phyloP scores from a whole-genome alignment of 2,113 vertebrate genomes.

The Carassius carassius region DNA sequence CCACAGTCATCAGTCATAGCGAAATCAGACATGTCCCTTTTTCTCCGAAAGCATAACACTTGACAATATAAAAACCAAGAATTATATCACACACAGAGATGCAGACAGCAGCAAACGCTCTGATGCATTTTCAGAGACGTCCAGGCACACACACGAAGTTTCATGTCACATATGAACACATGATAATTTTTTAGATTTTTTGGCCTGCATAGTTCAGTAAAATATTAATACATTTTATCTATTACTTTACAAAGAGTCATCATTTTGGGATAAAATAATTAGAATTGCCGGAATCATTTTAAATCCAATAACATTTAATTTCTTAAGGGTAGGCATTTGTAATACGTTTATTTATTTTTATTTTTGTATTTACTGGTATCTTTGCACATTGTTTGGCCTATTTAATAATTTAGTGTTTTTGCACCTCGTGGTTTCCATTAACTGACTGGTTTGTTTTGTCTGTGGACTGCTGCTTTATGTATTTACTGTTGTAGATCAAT shows the following conservation, averaged over 20 bases:
- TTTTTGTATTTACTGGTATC: background rate
- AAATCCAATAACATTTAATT: background rate
- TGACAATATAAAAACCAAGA: conserved; percentile 33
- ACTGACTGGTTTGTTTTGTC: conserved; percentile 9
- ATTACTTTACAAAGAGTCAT: background rate
- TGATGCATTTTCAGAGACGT: background rate
- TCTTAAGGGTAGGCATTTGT: background rate
- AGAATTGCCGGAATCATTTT: background rate
- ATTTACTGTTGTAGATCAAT: background rate
- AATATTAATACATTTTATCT: too few species aligned
- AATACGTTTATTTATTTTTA: background rate
- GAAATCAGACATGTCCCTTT: conserved; percentile 18
- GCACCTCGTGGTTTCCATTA: background rate
- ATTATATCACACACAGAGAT: conserved; percentile 29
- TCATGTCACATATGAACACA: too few species aligned
- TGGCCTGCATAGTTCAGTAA: too few species aligned
- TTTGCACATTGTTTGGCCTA: background rate
- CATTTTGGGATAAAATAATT: background rate
- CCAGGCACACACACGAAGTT: background rate
- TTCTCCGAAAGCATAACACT: conserved; percentile 46
- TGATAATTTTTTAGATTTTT: too few species aligned
- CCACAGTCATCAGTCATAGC: conserved; percentile 48
- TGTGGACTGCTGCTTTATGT: background rate
- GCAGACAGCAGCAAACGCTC: background rate
- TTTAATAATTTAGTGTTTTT: conserved; percentile 15